A percentile compares a stretch with the other conserved stretches of the same genome.
These are phyloP conservation scores for Drosophila ustulata DNA, from an alignment of 2,888 invertebrate genomes.

Conservation along the genomic window DNA sequence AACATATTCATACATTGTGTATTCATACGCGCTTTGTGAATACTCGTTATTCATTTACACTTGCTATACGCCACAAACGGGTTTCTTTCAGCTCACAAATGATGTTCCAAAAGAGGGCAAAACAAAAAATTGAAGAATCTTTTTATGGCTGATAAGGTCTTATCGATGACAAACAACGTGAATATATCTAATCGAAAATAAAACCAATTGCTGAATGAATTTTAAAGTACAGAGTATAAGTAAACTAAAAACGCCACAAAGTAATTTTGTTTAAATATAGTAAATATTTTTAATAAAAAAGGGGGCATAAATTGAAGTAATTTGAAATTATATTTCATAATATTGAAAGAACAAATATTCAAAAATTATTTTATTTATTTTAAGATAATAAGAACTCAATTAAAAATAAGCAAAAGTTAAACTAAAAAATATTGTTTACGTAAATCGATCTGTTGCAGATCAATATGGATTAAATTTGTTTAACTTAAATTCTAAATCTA, in stretches of 20 bases:
- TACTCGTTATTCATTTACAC: conserved; percentile 19
- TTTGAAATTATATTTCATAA: neutral
- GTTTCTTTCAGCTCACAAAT: conserved; percentile 10
- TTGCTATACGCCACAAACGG: conserved; percentile 8
- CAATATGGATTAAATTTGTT: no score
- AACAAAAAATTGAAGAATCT: neutral
- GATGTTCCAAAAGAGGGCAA: neutral
- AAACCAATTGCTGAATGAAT: neutral
- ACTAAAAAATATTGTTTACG: no score
- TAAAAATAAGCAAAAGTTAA: neutral
- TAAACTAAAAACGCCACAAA: neutral
- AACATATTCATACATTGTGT: conserved; percentile 13
- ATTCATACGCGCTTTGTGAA: conserved; percentile 11
- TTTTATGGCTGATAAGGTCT: conserved; percentile 4
- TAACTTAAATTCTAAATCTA: no score
- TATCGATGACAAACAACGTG: neutral
- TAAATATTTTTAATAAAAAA: neutral
- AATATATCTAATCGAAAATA: conserved; percentile 3
- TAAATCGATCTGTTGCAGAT: no score
- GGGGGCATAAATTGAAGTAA: neutral
- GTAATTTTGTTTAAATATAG: neutral
- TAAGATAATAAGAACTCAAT: neutral
- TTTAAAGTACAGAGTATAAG: neutral
- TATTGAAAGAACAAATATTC: neutral
- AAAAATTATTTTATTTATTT: no score